These are phyloP conservation scores for Lycia hirtaria DNA, from an alignment of 2,888 invertebrate species.

Conservation along the genomic window DNA sequence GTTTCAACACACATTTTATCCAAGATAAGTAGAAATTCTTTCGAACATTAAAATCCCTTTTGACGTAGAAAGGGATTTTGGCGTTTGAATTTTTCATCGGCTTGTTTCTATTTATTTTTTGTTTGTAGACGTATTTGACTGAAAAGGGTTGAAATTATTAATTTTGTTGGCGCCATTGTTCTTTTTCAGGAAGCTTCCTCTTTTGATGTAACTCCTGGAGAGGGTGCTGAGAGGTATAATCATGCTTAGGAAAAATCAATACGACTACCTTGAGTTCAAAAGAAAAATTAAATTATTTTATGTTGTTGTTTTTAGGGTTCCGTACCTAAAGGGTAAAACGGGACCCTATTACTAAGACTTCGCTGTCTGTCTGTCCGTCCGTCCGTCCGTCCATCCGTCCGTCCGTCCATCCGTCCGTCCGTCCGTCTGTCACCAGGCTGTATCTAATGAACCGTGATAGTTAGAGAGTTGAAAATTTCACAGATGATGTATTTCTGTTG, in stretches of 20 bases:
- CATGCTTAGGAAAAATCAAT: neutral
- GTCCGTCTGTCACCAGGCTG: too few species aligned
- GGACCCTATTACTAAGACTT: too few species aligned
- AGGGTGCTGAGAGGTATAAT: constrained; percentile 4
- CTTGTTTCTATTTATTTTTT: constrained; percentile 37
- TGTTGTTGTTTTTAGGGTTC: too few species aligned
- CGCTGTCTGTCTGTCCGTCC: too few species aligned
- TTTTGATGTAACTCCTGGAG: constrained; percentile 22
- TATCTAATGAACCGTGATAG: too few species aligned
- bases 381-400: too few species aligned
- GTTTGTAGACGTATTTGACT: constrained; percentile 33
- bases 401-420: too few species aligned
- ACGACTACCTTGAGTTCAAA: neutral
- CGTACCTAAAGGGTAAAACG: too few species aligned
- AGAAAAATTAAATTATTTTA: neutral
- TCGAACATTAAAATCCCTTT: constrained; percentile 34
- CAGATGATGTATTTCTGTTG: too few species aligned
- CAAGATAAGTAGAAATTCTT: constrained; percentile 32
- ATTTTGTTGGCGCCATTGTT: constrained; percentile 30
- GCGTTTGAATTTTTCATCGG: constrained; percentile 48
- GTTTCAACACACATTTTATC: constrained; percentile 7
- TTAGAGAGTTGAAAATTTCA: too few species aligned
- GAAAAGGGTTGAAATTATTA: constrained; percentile 40
- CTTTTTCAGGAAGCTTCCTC: constrained; percentile 13
- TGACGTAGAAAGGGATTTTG: constrained; percentile 36